These are phyloP conservation scores for Argyresthia albistria DNA, from an alignment of 2,888 invertebrate species.

Conservation along the genomic window DNA sequence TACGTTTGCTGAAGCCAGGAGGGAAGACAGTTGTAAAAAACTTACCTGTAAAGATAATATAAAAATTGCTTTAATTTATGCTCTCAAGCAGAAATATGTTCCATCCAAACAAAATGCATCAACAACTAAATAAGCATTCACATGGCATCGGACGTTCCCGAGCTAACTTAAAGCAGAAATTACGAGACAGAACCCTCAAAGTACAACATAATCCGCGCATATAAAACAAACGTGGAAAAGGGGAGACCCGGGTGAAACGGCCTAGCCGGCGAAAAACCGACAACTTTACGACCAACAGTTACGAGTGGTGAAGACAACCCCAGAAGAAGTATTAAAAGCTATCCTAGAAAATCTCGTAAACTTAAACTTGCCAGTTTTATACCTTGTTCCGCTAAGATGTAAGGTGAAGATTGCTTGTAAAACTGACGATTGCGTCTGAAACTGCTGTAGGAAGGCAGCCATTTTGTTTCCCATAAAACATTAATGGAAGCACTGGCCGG, in stretches of 20 bases:
- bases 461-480: constrained; percentile 65
- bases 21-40: constrained; percentile 4
- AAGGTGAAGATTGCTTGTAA: neutral
- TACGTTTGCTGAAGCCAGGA: neutral
- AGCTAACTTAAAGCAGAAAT: too few species aligned
- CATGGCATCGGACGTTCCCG: too few species aligned
- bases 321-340: constrained; percentile 56
- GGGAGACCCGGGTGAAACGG: constrained; percentile 11
- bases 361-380: constrained; percentile 21
- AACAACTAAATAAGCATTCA: too few species aligned
- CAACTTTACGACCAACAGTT: constrained; percentile 52
- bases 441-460: constrained; percentile 37
- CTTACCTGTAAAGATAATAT: constrained; percentile 26
- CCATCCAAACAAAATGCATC: too few species aligned
- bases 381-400: neutral
- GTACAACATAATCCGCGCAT: neutral
- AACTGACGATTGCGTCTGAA: constrained; percentile 18
- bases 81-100: too few species aligned
- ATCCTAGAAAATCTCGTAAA: constrained; percentile 49
- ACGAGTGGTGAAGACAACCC: constrained; percentile 42
- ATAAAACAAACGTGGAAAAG: constrained; percentile 1
- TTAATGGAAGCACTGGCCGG: constrained; percentile 47
- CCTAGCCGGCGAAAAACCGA: constrained; percentile 30
- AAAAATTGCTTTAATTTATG: too few species aligned
- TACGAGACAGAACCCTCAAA: too few species aligned